Conservation (phyloP, 2,888 invertebrate species). For the Eristalinus aeneus region DNA sequence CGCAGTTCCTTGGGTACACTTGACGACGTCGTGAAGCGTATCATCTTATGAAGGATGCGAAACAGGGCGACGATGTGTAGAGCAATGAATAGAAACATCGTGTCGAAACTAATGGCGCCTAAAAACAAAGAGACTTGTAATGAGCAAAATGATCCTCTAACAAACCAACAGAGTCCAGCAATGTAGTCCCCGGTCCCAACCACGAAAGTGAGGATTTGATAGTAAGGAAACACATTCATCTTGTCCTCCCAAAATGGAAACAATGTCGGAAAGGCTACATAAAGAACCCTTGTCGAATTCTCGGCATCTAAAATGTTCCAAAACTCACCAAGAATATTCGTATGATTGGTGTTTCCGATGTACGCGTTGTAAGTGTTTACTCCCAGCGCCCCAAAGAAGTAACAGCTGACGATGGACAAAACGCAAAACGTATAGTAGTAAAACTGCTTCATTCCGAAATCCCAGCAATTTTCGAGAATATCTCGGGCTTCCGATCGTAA, state of each 20-base stretch:
- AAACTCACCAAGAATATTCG: slow-evolving; percentile 73
- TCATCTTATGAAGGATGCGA: slow-evolving; percentile 73
- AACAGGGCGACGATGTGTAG: slow-evolving; percentile 75
- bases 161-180: slow-evolving; percentile 74
- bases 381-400: slow-evolving; percentile 72
- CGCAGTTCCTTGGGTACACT: slow-evolving; percentile 74
- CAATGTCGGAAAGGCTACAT: slow-evolving; percentile 73
- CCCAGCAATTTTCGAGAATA: slow-evolving; percentile 74
- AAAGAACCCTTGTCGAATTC: background rate
- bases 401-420: slow-evolving; percentile 71
- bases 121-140: background rate
- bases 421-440: slow-evolving; percentile 73
- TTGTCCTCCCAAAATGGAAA: slow-evolving; percentile 76
- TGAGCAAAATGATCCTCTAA: background rate
- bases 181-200: slow-evolving; percentile 71
- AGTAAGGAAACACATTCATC: slow-evolving; percentile 76
- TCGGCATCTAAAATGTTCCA: background rate
- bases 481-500: slow-evolving; percentile 72
- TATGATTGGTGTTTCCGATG: slow-evolving; percentile 68
- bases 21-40: slow-evolving; percentile 74
- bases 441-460: slow-evolving; percentile 73
- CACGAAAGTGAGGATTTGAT: slow-evolving; percentile 73
- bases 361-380: slow-evolving; percentile 72
- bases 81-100: slow-evolving; percentile 75
- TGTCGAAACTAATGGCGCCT: slow-evolving; percentile 77